Evolutionary conservation across 2,797 vertebrate species (phyloP), one percentile per base, ranked within the genome.

Genomic region (Neopelma chrysocephalum): DNA sequence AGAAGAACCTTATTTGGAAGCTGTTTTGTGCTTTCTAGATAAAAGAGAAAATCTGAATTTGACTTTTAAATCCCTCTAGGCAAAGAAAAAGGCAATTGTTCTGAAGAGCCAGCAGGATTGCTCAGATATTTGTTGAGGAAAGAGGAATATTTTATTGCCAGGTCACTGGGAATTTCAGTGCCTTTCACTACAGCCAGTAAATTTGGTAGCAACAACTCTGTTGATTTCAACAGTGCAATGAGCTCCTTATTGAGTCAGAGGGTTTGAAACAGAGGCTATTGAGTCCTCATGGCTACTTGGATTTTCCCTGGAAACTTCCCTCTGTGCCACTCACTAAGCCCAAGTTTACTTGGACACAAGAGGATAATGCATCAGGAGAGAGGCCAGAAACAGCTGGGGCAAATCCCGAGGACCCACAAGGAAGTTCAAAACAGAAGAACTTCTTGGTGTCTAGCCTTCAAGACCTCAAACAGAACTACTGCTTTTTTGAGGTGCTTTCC

Each of bases 261-360:
- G 11, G 34, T 61, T 80, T 75, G 38, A 87, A 90, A 93, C 7
- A 62, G 21, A 73, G 89, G 29, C 71, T 82, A 34, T 34, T 53
- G 70, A 87, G 26, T 47, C 53, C 31, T 76, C 51, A 71, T 3
- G 1, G 58, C 60, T 70, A 36, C 32, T 73, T 79, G 91, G 85
- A 93, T 87, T 96, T 97, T 45, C 96, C 95, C 93, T 40, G 77
- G 45, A 92, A 94, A 80, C 11, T 81, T 94, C 77, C 40, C 45
- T 62, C 62, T 66, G 22, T 60, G n/a, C 50, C 43, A 42, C 12
- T 51, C 21, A 48, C 26, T 22, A 57, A 84, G 16, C 11, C 61
- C 38, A 60, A 79, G 18, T 76, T 72, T 72, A 9, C 29, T 57
- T 50, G 34, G 62, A 40, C n/a, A 71, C 4, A 2, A 0, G 3